Percentiles rank a stretch among this genome's conserved stretches.
Evolutionary conservation across 2,888 invertebrate genomes (phyloP).

Genomic region (Cepaea hortensis): DNA sequence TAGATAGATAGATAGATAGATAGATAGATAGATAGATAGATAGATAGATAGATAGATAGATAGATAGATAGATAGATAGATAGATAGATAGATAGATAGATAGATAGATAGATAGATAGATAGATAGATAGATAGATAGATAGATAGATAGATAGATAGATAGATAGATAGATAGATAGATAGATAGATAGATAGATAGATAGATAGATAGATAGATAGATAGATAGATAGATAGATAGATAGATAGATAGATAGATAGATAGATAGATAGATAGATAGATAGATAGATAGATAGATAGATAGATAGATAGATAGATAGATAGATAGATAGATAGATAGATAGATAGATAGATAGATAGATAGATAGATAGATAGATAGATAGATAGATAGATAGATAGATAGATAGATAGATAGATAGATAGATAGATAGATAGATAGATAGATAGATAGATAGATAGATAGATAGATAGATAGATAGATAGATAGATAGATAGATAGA

Average conservation of each 20-base stretch:
- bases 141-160: not conserved
- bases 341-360: not conserved
- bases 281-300: not conserved
- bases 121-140: constrained; percentile 18
- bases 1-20: not conserved
- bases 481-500: not conserved
- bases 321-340: not conserved
- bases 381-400: not conserved
- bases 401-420: not conserved
- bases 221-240: not conserved
- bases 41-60: no score
- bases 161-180: not conserved
- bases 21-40: no score
- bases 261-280: not conserved
- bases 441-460: not conserved
- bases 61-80: not conserved
- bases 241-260: not conserved
- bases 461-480: not conserved
- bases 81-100: not conserved
- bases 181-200: not conserved
- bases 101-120: constrained; percentile 6
- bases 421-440: no score
- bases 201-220: not conserved
- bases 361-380: not conserved
- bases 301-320: not conserved